A percentile compares a stretch with the other conserved stretches of the same genome.
Evolutionary conservation across 2,888 invertebrate genomes (phyloP).

Genomic region (Piscicola geometra): DNA sequence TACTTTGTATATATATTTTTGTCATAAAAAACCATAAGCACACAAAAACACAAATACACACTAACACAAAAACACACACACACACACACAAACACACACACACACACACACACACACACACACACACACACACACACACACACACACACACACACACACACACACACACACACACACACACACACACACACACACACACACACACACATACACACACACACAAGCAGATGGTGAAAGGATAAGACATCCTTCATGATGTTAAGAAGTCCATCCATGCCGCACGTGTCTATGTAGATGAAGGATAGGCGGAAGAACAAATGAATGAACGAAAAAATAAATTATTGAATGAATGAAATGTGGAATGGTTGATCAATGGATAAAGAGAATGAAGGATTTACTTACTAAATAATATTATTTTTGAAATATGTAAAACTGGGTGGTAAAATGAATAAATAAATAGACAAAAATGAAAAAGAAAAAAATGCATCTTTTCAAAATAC

Average conservation of each 20-base stretch:
- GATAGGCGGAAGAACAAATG: background rate
- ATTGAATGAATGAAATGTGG: too few species aligned
- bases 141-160: conserved; percentile 12
- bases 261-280: too few species aligned
- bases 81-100: conserved; percentile 14
- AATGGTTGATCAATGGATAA: too few species aligned
- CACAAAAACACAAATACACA: conserved; percentile 3
- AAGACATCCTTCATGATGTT: too few species aligned
- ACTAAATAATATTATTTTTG: too few species aligned
- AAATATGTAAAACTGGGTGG: too few species aligned
- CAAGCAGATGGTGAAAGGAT: background rate
- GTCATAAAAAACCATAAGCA: background rate
- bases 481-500: too few species aligned
- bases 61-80: background rate
- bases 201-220: conserved; percentile 15
- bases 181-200: conserved; percentile 13
- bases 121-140: conserved; percentile 13
- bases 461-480: too few species aligned
- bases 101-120: conserved; percentile 15
- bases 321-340: background rate
- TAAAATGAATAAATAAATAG: too few species aligned
- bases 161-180: conserved; percentile 6
- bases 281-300: background rate
- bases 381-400: too few species aligned
- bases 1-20: too few species aligned